Evolutionary conservation across 1,140 invertebrate genomes (phyloP).

Genomic region (Aplysia californica): DNA sequence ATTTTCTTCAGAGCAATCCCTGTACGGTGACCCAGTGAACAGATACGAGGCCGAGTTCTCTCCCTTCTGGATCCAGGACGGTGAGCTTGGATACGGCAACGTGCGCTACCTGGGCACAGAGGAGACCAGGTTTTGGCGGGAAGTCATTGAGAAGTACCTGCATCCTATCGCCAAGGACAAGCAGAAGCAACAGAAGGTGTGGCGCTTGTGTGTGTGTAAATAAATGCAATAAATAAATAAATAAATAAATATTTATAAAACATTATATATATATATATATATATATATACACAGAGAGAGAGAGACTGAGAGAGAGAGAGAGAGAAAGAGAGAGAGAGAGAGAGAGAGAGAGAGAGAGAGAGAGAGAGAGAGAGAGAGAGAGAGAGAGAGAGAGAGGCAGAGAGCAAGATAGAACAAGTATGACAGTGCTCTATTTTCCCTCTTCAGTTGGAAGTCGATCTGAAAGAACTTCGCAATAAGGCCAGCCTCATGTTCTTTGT

Average conservation of each 20-base stretch:
- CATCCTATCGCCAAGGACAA: conserved; percentile 53
- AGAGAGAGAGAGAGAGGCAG: no score
- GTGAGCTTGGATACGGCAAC: conserved; percentile 61
- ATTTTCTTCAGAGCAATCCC: conserved; percentile 26
- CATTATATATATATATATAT: no score
- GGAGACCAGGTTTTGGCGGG: conserved; percentile 58
- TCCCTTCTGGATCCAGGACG: conserved; percentile 91
- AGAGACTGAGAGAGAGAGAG: not conserved
- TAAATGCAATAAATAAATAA: not conserved
- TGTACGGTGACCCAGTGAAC: conserved; percentile 14
- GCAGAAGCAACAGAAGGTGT: conserved; percentile 47
- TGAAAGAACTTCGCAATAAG: conserved; percentile 92
- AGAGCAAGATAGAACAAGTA: no score
- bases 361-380: no score
- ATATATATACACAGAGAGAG: no score
- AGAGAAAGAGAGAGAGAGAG: not conserved
- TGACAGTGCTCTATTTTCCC: no score
- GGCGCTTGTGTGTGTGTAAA: conserved; percentile 1
- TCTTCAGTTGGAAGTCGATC: conserved; percentile 74
- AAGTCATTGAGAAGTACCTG: conserved; percentile 59
- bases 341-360: no score
- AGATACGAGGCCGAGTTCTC: conserved; percentile 46
- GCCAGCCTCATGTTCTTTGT: conserved; percentile 71
- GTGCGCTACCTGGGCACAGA: conserved; percentile 76
- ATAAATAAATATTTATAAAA: no score